Base-by-base conservation (phyloP, 92 coral and sea anemone genomes). In the Zoanthus gigantus region DNA sequence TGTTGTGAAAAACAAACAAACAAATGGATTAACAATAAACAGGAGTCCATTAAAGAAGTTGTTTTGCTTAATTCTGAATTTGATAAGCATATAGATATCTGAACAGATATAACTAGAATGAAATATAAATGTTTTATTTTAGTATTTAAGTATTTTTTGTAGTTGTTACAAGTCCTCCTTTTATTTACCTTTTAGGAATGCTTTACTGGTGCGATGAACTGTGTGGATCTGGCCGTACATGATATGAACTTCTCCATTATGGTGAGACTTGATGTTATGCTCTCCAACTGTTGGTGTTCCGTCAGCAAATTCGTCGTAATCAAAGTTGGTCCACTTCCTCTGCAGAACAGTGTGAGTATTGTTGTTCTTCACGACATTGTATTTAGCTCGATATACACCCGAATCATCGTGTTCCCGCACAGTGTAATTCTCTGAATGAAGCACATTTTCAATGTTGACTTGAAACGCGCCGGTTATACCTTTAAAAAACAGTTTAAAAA, bases 401-500 rank as follows among this genome's bases (percentile, higher is more conserved):
- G 99, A 97, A 61, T 95, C 98, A 79, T 97, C 99, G 53, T 95
- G 95, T 65, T 97, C 99, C 72, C 85, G 76, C 2, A 92, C 92
- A 53, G 83, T 83, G 74, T 83, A 91, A 23, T 63, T 67, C 71
- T 77, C 88, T 66, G 83, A 56, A 60, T 32, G 69, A 31, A 72
- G 87, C 15, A 32, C 87, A 2, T 80, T 69, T 69, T 91, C 88
- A 28, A 93, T 86, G 79, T 93, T 89, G 44, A 95, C 91, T 86
- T 95, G 98, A 54, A 95, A 95, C 28, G 95, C 93, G 16, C 98
- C 94, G 29, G 92, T 94, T 46, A 95, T 89, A 71, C 98, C 98
- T 95, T 10, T 7, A 34, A 74, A 72, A 9, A 76, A 63, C 1
- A 63, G 42, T 37, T 37, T 2, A 37, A 37, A 37, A 37, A 37